These are phyloP conservation scores for Neodiprion virginianus DNA, from an alignment of 1,140 invertebrate genomes.

Conservation along the genomic window DNA sequence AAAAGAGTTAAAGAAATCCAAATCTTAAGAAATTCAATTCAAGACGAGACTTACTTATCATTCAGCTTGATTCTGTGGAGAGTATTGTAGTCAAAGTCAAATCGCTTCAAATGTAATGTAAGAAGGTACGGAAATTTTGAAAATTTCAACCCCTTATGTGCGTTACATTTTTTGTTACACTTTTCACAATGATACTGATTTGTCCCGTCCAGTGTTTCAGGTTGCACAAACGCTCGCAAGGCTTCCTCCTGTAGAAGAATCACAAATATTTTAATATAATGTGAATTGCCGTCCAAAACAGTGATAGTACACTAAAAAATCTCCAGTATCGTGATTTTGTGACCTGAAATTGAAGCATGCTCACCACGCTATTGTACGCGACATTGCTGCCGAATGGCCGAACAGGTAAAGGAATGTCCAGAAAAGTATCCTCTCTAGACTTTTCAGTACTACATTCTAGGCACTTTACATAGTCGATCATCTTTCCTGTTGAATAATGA, in stretches of 20 bases:
- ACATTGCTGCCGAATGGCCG: conserved; percentile 81
- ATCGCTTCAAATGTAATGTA: conserved; percentile 88
- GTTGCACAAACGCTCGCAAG: conserved; percentile 83
- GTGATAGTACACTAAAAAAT: not conserved
- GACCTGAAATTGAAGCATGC: conserved; percentile 33
- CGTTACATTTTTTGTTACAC: conserved; percentile 89
- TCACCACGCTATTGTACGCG: conserved; percentile 82
- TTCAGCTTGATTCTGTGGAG: conserved; percentile 90
- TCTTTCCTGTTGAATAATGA: conserved; percentile 71
- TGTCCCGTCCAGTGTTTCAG: conserved; percentile 84
- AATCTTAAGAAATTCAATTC: conserved; percentile 8
- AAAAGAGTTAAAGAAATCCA: conserved; percentile 10
- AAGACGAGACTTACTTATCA: conserved; percentile 74
- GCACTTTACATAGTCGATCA: conserved; percentile 94
- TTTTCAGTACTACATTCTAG: conserved; percentile 87
- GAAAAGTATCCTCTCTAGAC: conserved; percentile 82
- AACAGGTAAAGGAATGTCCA: conserved; percentile 90
- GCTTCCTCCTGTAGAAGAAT: conserved; percentile 76
- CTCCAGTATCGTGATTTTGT: not conserved
- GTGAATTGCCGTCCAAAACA: conserved; percentile 13
- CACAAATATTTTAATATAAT: conserved; percentile 12
- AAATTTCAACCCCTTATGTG: conserved; percentile 91
- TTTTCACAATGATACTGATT: conserved; percentile 93
- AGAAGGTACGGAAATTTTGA: conserved; percentile 88
- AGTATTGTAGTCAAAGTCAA: conserved; percentile 90